phyloP scores from a whole-genome alignment of 2,888 invertebrate genomes.

The Zygaena filipendulae region DNA sequence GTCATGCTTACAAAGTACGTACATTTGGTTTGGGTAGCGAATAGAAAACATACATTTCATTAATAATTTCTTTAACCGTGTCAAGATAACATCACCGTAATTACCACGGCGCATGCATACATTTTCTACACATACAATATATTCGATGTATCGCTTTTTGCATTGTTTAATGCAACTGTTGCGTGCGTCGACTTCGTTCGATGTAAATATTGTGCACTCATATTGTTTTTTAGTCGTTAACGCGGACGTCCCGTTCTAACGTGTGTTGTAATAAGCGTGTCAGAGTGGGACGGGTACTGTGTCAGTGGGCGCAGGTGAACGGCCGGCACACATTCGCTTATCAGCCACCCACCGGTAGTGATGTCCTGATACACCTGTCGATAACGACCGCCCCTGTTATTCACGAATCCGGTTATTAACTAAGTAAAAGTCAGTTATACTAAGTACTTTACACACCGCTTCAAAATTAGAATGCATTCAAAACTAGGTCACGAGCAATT shows the following conservation, averaged over 20 bases:
- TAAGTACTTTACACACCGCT: no score
- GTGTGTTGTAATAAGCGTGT: no score
- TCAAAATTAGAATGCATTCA: no score
- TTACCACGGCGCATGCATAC: conserved; percentile 32
- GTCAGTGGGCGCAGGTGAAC: conserved; percentile 59
- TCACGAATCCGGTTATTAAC: conserved; percentile 11
- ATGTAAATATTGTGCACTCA: no score
- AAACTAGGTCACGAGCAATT: no score
- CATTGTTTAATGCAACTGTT: conserved; percentile 35
- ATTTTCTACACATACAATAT: conserved; percentile 41
- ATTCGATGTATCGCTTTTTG: conserved; percentile 38
- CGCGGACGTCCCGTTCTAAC: conserved; percentile 24
- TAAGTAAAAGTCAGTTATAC: conserved; percentile 15
- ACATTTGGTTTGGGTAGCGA: no score
- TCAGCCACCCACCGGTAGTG: conserved; percentile 51
- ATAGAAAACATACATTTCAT: no score
- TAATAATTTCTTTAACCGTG: no score
- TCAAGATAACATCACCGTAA: no score
- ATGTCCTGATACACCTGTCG: conserved; percentile 46
- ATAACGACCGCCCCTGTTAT: conserved; percentile 24
- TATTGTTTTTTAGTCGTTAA: conserved; percentile 18
- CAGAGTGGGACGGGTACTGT: conserved; percentile 40
- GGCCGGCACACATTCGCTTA: conserved; percentile 63
- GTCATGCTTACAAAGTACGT: no score
- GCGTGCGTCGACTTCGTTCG: conserved; percentile 29